A percentile compares a stretch with the other conserved stretches of the same genome.
Conservation (phyloP, 2,888 invertebrate genomes). For the Erebia epiphron region DNA sequence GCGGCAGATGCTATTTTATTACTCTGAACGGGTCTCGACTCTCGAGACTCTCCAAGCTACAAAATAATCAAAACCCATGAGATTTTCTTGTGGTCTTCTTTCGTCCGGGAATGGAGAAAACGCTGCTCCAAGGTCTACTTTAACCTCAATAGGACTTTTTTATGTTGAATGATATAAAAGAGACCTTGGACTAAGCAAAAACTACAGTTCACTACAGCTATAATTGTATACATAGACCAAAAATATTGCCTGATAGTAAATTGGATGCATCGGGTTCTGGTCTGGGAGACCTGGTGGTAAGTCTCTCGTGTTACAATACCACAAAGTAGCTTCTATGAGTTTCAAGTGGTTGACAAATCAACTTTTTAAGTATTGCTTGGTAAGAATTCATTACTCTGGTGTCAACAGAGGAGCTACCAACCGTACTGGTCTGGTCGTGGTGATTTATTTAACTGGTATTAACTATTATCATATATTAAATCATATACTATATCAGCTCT, state of each 20-base stretch:
- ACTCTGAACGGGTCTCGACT: slow-evolving; percentile 20
- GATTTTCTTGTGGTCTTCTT: slow-evolving; percentile 18
- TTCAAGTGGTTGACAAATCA: too few relatives aligned
- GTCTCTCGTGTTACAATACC: too few relatives aligned
- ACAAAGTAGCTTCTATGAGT: background rate
- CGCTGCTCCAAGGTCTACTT: slow-evolving; percentile 5
- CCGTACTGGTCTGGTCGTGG: too few relatives aligned
- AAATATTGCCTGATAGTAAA: too few relatives aligned
- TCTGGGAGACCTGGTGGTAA: too few relatives aligned
- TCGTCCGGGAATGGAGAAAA: slow-evolving; percentile 13
- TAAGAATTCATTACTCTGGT: too few relatives aligned
- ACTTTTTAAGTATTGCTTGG: too few relatives aligned
- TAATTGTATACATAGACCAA: background rate
- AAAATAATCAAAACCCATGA: slow-evolving; percentile 24
- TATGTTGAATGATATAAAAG: background rate
- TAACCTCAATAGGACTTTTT: background rate
- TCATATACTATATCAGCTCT: too few relatives aligned
- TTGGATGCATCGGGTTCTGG: too few relatives aligned
- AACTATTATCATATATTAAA: too few relatives aligned
- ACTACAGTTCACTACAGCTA: background rate
- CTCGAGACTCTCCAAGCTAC: slow-evolving; percentile 16
- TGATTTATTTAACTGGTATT: too few relatives aligned
- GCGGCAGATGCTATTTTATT: slow-evolving; percentile 32
- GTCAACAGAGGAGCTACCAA: too few relatives aligned
- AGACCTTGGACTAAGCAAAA: background rate